These are phyloP conservation scores for Mobula birostris DNA, from an alignment of 2,113 vertebrate species.

Conservation along the genomic window DNA sequence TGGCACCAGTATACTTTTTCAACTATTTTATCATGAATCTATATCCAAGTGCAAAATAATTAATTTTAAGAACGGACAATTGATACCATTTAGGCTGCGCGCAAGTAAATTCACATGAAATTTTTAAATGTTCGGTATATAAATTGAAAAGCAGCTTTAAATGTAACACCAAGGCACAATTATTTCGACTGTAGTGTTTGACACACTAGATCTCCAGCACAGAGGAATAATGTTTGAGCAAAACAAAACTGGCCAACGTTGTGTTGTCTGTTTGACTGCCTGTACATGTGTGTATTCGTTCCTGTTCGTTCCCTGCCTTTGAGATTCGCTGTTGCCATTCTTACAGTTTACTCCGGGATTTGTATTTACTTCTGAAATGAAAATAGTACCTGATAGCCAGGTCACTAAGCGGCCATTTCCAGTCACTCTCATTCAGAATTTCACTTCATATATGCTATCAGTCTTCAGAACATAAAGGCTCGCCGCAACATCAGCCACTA, in stretches of 20 bases:
- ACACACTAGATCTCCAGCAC: background rate
- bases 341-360: background rate
- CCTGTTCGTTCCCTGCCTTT: background rate
- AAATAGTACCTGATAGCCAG: background rate
- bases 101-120: background rate
- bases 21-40: background rate
- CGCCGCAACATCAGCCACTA: background rate
- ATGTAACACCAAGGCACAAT: background rate
- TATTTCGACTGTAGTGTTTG: background rate
- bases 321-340: background rate
- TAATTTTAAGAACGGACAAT: background rate
- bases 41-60: background rate
- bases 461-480: background rate
- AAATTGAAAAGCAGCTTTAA: background rate
- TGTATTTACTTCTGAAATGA: background rate
- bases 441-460: background rate
- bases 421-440: background rate
- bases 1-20: background rate
- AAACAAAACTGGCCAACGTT: background rate
- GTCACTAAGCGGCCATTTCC: background rate
- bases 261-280: background rate
- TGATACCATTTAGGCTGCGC: background rate
- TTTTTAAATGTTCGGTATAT: background rate
- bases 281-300: background rate
- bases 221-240: background rate